Conservation (phyloP, 37 sponge, comb jelly and placozoan genomes). For the Diacarnus erythraeanus region DNA sequence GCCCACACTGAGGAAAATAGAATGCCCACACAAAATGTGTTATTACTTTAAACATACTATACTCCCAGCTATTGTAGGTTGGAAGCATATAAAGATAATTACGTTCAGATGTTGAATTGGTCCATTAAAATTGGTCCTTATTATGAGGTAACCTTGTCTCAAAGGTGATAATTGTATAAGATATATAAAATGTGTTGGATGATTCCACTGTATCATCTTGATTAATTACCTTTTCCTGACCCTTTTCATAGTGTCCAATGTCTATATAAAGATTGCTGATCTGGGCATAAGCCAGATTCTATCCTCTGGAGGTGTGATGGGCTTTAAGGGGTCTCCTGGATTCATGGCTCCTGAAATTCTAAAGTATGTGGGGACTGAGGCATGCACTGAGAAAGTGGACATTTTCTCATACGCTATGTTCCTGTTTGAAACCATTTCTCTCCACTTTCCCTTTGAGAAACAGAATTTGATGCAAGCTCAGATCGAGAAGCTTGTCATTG, state of each 20-base stretch:
- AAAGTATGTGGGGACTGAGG: conserved; percentile 80
- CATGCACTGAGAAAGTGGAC: conserved; percentile 83
- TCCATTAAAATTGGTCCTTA: no score
- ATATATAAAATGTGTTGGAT: no score
- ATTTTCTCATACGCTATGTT: conserved; percentile 90
- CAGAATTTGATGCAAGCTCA: conserved; percentile 73
- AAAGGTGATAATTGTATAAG: no score
- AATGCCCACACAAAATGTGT: no score
- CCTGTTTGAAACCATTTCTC: conserved; percentile 79
- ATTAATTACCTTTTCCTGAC: background rate
- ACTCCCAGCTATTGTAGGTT: no score
- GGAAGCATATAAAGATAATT: no score
- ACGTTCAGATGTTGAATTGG: no score
- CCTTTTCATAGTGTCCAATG: background rate
- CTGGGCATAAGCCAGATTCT: conserved; percentile 81
- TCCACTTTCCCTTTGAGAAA: conserved; percentile 77
- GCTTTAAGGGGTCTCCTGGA: conserved; percentile 84
- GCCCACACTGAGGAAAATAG: no score
- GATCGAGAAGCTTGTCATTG: conserved; percentile 84
- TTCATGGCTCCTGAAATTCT: conserved; percentile 97
- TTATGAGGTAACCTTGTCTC: no score
- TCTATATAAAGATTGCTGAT: conserved; percentile 85
- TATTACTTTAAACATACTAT: no score
- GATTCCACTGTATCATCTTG: background rate
- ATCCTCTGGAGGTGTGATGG: conserved; percentile 65